Percentiles rank a stretch among this genome's conserved stretches.
Evolutionary conservation across 2,797 vertebrate species (phyloP).

Genomic region (Hipposideros larvatus): DNA sequence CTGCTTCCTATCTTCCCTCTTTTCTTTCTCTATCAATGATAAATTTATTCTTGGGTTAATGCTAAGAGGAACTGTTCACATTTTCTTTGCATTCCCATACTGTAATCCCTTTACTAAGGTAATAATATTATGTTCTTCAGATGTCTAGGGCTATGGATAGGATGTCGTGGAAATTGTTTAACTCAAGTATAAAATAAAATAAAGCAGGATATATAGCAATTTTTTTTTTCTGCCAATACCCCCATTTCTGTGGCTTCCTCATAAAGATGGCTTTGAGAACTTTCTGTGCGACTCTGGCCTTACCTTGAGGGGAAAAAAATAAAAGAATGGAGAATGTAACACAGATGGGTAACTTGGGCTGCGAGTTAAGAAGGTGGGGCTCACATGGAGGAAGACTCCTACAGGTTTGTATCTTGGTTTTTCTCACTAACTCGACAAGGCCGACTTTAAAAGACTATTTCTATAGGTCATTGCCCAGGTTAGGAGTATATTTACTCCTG

Average conservation of each 20-base stretch:
- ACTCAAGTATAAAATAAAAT: neutral
- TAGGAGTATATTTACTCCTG: slow-evolving; percentile 21
- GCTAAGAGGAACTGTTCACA: slow-evolving; percentile 10
- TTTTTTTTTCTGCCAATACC: neutral
- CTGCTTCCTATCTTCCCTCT: neutral
- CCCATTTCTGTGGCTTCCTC: neutral
- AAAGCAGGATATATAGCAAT: neutral
- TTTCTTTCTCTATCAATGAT: slow-evolving; percentile 26
- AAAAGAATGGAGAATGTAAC: slow-evolving; percentile 30
- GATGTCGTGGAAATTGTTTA: slow-evolving; percentile 35
- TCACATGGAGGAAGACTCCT: neutral
- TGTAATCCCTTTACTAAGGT: slow-evolving; percentile 2
- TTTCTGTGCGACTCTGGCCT: slow-evolving; percentile 9
- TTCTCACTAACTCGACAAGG: neutral
- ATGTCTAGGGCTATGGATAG: neutral
- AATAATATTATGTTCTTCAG: slow-evolving; percentile 17
- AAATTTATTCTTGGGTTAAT: slow-evolving; percentile 56
- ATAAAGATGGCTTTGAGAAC: slow-evolving; percentile 52
- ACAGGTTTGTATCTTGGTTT: neutral
- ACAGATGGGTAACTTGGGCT: neutral
- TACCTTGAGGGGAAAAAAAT: neutral
- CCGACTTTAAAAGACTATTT: slow-evolving; percentile 31
- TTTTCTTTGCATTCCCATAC: slow-evolving; percentile 58
- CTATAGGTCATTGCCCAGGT: neutral
- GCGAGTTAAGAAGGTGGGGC: neutral